A percentile compares a stretch with the other conserved stretches of the same genome.
Evolutionary conservation across 1,140 invertebrate genomes (phyloP).

Genomic region (Radopholus similis): DNA sequence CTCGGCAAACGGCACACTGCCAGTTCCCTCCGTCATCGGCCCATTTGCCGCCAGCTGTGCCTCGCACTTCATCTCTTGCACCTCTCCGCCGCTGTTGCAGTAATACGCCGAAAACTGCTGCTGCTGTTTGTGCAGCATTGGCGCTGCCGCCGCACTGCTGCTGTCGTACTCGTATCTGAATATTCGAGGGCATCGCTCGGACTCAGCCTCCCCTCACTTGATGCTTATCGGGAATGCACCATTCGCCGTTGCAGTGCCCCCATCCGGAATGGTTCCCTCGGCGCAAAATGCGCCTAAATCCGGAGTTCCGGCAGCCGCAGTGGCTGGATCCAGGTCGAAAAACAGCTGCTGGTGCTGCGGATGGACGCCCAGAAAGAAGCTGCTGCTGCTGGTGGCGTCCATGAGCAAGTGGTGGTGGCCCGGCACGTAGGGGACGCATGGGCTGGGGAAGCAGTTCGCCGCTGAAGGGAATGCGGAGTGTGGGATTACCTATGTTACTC

Average conservation of each 20-base stretch:
- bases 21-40: neutral
- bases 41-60: neutral
- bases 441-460: too few relatives aligned
- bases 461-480: too few relatives aligned
- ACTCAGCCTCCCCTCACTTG: neutral
- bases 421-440: too few relatives aligned
- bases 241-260: neutral
- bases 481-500: too few relatives aligned
- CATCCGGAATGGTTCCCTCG: neutral
- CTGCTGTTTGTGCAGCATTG: neutral
- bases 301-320: neutral
- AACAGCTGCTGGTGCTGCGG: neutral
- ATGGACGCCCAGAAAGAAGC: neutral
- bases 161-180: slow-evolving; percentile 19
- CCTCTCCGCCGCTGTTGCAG: neutral
- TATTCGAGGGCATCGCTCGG: too few relatives aligned
- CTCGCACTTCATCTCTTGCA: neutral
- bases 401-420: neutral
- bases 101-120: neutral
- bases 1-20: neutral
- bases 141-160: neutral
- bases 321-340: neutral
- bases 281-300: neutral
- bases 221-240: neutral
- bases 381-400: neutral